A percentile compares a stretch with the other conserved stretches of the same genome.
phyloP scores from a whole-genome alignment of 2,797 vertebrate species.

The Schizopygopsis pylzovi region DNA sequence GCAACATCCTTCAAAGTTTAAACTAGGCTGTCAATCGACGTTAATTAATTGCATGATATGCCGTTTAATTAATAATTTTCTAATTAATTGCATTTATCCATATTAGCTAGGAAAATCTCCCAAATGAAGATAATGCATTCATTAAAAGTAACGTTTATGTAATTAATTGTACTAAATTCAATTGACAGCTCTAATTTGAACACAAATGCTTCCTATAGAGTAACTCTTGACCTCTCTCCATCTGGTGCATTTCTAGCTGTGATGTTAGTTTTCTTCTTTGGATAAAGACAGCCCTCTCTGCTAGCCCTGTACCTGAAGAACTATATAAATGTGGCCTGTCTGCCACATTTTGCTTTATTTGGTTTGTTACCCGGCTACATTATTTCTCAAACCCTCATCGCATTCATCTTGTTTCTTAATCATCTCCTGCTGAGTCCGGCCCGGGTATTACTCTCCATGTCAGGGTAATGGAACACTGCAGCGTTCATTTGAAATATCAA shows the following conservation, averaged over 20 bases:
- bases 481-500: slow-evolving; percentile 56
- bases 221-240: neutral
- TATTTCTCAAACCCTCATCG: slow-evolving; percentile 23
- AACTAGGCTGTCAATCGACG: neutral
- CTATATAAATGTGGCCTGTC: slow-evolving; percentile 11
- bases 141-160: neutral
- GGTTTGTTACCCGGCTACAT: slow-evolving; percentile 13
- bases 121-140: neutral
- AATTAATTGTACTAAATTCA: neutral
- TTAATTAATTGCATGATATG: neutral
- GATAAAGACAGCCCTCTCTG: neutral
- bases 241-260: neutral
- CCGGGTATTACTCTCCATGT: slow-evolving; percentile 45
- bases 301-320: slow-evolving; percentile 1
- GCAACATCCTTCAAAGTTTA: slow-evolving; percentile 14
- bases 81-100: neutral
- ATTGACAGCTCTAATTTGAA: neutral
- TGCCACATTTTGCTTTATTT: slow-evolving; percentile 51
- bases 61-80: neutral
- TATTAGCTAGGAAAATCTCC: neutral
- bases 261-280: neutral
- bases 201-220: neutral
- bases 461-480: slow-evolving; percentile 53
- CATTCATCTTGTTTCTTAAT: slow-evolving; percentile 48
- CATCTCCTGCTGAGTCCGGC: slow-evolving; percentile 45